Base-by-base conservation (phyloP, 37 sponge, comb jelly and placozoan genomes). In the Diacarnus erythraeanus region DNA sequence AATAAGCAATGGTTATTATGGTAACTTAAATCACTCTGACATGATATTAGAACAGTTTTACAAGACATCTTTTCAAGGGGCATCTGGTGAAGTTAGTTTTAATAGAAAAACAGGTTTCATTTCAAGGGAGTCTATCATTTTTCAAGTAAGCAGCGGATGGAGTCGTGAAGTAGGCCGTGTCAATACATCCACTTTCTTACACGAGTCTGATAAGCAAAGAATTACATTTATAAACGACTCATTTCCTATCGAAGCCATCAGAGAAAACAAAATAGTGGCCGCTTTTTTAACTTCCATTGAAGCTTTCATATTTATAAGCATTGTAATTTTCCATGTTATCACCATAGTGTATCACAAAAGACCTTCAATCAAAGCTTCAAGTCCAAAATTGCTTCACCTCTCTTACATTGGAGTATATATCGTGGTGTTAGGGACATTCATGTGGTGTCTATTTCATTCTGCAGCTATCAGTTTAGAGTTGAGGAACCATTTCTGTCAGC, bases 41-140 rank as follows among this genome's bases (percentile, higher is more conserved):
- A 30, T 60, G 34, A 76, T 76, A 56, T 5, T 58, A 9, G 41
- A 76, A 1, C 57, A 76, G 61, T 41, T 74, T 30, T 74, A 74
- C 51, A 74, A 54, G 18, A 56, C 36, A 42, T 34, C 38, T 10
- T 56, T 74, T n/a, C 57, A 47, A 74, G 75, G 75, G 56, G 36
- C 56, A 21, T 74, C 75, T 17, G 75, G 75, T 9, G 47, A 12
- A 51, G 56, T 74, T 26, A 10, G 22, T 1, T 74, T 56, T 30
- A 30, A 26, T 65, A 65, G 34, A 2, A 47, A 25, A 3, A 65
- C 66, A 31, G 66, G 66, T 2, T 65, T 65, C 9, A 35, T 65
- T 65, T 3, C 34, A 18, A 25, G 66, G 35, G 66, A 65, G 5
- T 18, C 27, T 23, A 26, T 47, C 8, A 22, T 56, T 2, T 25